These are phyloP conservation scores for Chymomyza fuscimana DNA, from an alignment of 2,888 invertebrate species.

Conservation along the genomic window DNA sequence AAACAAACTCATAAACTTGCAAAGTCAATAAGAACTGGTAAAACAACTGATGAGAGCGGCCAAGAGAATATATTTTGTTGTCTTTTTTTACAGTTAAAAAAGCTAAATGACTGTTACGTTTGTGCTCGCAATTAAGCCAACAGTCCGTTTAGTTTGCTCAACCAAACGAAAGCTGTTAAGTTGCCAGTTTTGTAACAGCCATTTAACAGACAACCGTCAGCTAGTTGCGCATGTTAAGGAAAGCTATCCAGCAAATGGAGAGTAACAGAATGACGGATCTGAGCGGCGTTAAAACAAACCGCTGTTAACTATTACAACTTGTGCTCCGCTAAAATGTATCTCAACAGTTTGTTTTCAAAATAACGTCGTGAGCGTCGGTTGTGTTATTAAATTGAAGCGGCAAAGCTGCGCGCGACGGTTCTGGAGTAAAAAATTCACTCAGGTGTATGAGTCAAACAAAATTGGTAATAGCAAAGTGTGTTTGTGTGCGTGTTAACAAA, in stretches of 20 bases:
- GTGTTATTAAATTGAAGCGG: conserved; percentile 4
- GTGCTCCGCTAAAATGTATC: neutral
- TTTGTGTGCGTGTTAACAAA: conserved; percentile 42
- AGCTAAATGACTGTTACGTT: neutral
- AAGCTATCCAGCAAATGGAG: neutral
- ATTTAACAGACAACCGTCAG: neutral
- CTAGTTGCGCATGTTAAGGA: neutral
- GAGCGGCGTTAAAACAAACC: neutral
- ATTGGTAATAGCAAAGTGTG: conserved; percentile 58
- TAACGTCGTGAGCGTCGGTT: conserved; percentile 57
- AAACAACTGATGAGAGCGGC: neutral
- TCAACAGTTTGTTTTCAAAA: neutral
- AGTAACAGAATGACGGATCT: neutral
- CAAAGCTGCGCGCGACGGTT: conserved; percentile 60
- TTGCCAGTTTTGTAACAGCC: neutral
- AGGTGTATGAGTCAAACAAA: conserved; percentile 48
- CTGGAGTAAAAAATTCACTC: conserved; percentile 33
- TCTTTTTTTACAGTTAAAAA: neutral
- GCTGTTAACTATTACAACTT: neutral
- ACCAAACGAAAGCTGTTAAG: neutral
- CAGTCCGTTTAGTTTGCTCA: neutral
- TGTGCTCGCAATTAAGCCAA: too few species aligned
- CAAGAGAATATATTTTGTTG: neutral
- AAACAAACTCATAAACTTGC: neutral
- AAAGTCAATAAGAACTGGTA: neutral